phyloP scores from a whole-genome alignment of 2,888 invertebrate genomes.

The Rhynchonema sp. region DNA sequence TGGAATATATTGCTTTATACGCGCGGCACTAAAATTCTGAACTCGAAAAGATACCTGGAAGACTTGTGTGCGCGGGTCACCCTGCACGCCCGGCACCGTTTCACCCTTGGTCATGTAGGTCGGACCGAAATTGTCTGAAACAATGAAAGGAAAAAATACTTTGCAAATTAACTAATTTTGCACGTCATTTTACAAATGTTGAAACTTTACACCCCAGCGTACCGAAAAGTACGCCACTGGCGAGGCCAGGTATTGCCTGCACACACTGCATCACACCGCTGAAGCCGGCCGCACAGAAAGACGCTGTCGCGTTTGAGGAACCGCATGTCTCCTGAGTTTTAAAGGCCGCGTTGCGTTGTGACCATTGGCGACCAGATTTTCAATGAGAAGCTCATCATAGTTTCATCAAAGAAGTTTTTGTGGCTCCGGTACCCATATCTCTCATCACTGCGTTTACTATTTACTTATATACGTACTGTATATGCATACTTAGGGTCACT shows the following conservation, averaged over 20 bases:
- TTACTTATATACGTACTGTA: too few relatives aligned
- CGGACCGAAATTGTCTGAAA: constrained; percentile 13
- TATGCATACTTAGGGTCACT: too few relatives aligned
- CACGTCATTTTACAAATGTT: neutral
- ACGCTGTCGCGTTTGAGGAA: neutral
- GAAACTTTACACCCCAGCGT: constrained; percentile 25
- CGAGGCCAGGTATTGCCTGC: constrained; percentile 70
- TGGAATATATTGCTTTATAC: too few relatives aligned
- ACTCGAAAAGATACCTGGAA: too few relatives aligned
- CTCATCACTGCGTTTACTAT: too few relatives aligned
- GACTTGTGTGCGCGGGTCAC: constrained; percentile 36
- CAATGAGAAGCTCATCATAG: too few relatives aligned
- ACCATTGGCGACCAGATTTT: too few relatives aligned
- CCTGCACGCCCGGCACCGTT: constrained; percentile 15
- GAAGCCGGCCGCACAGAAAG: neutral
- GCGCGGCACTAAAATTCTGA: too few relatives aligned
- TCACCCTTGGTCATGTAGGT: constrained; percentile 19
- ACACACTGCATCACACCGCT: constrained; percentile 35
- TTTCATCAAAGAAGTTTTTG: too few relatives aligned
- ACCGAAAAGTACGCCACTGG: constrained; percentile 73
- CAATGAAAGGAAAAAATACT: neutral
- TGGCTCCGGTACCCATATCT: too few relatives aligned
- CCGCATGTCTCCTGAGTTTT: too few relatives aligned
- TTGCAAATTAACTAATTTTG: neutral
- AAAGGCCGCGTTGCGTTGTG: too few relatives aligned